Conservation (phyloP, 2,113 vertebrate genomes). For the Gyps fulvus region DNA sequence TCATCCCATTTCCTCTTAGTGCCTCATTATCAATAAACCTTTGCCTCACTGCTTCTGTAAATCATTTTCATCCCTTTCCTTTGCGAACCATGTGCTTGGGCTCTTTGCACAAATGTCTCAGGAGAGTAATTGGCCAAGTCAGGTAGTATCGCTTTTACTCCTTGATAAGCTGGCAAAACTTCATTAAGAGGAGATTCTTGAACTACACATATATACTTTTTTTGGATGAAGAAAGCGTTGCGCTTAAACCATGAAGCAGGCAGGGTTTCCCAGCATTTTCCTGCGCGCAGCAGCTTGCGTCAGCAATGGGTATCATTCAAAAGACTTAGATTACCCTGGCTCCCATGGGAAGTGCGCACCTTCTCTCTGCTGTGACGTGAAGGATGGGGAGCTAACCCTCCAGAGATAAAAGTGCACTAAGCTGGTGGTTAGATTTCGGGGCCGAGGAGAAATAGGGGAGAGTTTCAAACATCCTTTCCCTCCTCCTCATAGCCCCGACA, state of each 20-base stretch:
- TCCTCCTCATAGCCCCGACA: background rate
- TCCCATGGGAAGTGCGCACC: rapidly evolving
- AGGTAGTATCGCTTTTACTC: background rate
- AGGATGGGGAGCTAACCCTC: background rate
- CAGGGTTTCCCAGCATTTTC: background rate
- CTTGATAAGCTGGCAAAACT: background rate
- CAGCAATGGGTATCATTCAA: background rate
- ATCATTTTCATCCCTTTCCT: background rate
- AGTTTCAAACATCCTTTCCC: background rate
- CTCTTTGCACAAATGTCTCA: background rate
- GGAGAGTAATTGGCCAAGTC: background rate
- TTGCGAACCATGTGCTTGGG: background rate
- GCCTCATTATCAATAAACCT: constrained; percentile 30
- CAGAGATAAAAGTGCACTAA: background rate
- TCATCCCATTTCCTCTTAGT: background rate
- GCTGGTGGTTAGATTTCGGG: background rate
- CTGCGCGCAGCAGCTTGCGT: background rate
- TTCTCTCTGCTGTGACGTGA: background rate
- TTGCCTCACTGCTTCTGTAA: background rate
- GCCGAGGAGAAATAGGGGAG: background rate
- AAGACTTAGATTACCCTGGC: background rate
- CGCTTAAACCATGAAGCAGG: background rate
- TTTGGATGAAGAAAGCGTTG: background rate
- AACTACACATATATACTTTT: background rate
- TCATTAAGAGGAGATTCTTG: background rate